These are phyloP conservation scores for Bibio marci DNA, from an alignment of 2,888 invertebrate genomes.

Conservation along the genomic window DNA sequence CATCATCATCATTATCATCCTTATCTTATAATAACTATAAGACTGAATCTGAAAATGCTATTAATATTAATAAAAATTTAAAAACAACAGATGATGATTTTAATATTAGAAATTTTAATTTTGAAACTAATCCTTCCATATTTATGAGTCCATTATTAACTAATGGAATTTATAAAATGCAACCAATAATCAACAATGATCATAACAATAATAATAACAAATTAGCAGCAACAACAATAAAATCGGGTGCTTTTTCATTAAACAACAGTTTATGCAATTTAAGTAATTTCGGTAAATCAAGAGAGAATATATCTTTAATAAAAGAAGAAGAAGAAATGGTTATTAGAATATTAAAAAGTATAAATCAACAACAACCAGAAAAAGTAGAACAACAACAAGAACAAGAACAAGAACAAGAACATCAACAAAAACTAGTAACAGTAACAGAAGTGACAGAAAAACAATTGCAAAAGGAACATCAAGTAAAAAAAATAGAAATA, in stretches of 20 bases:
- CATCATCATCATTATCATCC: too few species aligned
- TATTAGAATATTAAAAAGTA: constrained; percentile 3
- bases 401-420: not conserved
- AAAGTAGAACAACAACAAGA: not conserved
- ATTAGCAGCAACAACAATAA: too few species aligned
- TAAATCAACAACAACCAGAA: constrained; percentile 3
- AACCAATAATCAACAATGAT: too few species aligned
- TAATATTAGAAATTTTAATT: not conserved
- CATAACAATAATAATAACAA: too few species aligned
- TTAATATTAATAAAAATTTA: too few species aligned
- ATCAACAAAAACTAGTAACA: not conserved
- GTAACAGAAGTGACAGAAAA: not conserved
- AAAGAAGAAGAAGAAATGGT: constrained; percentile 13
- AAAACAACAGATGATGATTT: too few species aligned
- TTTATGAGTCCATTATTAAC: not conserved
- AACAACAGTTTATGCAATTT: not conserved
- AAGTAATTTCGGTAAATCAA: constrained; percentile 3
- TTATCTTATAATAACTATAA: too few species aligned
- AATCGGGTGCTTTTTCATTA: not conserved
- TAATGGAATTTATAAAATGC: too few species aligned
- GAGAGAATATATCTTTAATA: constrained; percentile 8
- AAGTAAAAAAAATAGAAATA: too few species aligned
- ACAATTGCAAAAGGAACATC: too few species aligned
- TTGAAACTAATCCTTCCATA: constrained; percentile 1
- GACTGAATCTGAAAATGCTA: too few species aligned